These are phyloP conservation scores for Dryas iulia DNA, from an alignment of 1,140 invertebrate species.

Conservation along the genomic window DNA sequence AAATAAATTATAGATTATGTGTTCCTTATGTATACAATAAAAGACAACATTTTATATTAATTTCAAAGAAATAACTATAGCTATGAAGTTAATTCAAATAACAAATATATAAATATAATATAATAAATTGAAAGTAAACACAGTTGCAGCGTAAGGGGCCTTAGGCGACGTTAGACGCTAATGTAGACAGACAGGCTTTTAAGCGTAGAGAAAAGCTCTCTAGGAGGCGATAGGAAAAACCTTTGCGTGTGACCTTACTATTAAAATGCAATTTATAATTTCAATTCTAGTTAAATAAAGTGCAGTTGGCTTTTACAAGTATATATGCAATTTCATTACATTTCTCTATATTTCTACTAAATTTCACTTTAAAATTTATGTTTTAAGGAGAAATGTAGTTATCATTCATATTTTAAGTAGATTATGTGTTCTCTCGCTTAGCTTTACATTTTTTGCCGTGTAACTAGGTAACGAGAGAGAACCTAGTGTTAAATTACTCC, in stretches of 20 bases:
- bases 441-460: too few relatives aligned
- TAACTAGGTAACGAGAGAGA: too few relatives aligned
- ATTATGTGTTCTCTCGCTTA: too few relatives aligned
- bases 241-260: not conserved
- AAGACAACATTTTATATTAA: not conserved
- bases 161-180: slow-evolving; percentile 16
- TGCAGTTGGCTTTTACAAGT: not conserved
- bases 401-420: too few relatives aligned
- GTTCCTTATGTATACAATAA: too few relatives aligned
- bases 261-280: not conserved
- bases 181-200: slow-evolving; percentile 45
- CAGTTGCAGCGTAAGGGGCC: slow-evolving; percentile 1
- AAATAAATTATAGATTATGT: too few relatives aligned
- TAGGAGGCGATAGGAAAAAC: not conserved
- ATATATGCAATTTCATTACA: not conserved
- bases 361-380: too few relatives aligned
- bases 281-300: not conserved
- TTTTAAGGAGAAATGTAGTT: too few relatives aligned
- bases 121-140: not conserved
- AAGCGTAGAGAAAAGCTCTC: slow-evolving; percentile 22
- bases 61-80: not conserved
- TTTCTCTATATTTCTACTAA: not conserved
- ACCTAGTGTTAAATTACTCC: too few relatives aligned
- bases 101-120: not conserved
- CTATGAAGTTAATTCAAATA: too few relatives aligned